Percentiles rank a stretch among this genome's conserved stretches.
phyloP scores from a whole-genome alignment of 2,113 vertebrate genomes.

The Elaphurus davidianus region DNA sequence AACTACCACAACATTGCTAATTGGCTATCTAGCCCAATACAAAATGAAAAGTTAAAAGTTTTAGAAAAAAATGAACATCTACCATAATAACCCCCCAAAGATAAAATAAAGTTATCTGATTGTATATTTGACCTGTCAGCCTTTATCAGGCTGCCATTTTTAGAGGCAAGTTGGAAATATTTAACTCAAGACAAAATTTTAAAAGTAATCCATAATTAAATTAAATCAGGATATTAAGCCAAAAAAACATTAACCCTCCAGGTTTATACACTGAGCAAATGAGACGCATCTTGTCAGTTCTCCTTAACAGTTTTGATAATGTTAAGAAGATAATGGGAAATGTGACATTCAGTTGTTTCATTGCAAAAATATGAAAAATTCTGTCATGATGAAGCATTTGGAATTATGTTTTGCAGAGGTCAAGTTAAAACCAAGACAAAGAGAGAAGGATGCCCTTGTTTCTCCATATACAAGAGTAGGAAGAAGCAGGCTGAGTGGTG shows the following conservation, averaged over 20 bases:
- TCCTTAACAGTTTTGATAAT: neutral
- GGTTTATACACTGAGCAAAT: neutral
- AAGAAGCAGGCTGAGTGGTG: neutral
- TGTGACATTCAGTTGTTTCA: neutral
- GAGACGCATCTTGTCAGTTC: neutral
- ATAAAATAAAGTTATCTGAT: neutral
- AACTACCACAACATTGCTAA: neutral
- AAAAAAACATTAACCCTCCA: neutral
- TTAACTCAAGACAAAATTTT: conserved; percentile 6
- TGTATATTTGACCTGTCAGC: neutral
- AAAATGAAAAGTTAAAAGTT: neutral
- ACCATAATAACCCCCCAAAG: neutral
- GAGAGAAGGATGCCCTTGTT: neutral
- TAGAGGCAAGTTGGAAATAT: neutral
- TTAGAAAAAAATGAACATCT: neutral
- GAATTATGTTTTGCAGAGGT: neutral
- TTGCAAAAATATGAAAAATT: neutral
- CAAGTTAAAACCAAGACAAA: neutral
- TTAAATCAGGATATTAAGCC: neutral
- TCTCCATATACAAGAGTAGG: neutral
- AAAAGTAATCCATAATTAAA: neutral
- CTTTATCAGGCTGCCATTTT: neutral
- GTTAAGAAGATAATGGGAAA: neutral
- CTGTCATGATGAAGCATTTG: neutral
- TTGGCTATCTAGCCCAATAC: neutral